These are phyloP conservation scores for Meriones unguiculatus DNA, from an alignment of 2,113 vertebrate genomes.

Conservation along the genomic window DNA sequence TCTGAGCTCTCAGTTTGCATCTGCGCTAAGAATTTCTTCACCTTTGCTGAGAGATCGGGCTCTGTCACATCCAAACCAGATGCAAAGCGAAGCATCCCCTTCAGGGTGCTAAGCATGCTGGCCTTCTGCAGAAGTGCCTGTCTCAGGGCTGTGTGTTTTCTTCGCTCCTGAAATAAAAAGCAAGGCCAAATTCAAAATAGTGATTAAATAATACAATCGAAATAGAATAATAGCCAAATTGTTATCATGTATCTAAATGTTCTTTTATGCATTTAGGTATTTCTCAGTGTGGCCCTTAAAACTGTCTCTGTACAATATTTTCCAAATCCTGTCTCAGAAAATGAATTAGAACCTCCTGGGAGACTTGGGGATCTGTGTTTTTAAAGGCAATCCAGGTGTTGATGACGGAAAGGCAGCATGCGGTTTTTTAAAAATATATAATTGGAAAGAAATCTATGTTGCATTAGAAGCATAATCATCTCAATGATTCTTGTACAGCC, in stretches of 20 bases:
- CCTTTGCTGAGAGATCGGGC: constrained; percentile 37
- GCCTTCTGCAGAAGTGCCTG: not conserved
- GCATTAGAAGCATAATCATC: not conserved
- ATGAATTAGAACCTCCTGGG: not conserved
- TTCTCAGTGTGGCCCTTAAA: not conserved
- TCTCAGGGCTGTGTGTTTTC: not conserved
- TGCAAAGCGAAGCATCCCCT: constrained; percentile 63
- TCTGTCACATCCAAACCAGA: constrained; percentile 63
- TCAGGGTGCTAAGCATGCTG: constrained; percentile 56
- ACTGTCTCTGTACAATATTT: not conserved
- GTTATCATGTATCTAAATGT: not conserved
- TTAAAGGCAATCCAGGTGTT: not conserved
- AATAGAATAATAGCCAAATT: not conserved
- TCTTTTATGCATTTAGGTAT: not conserved
- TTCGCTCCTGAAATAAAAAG: constrained; percentile 64
- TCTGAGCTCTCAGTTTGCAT: constrained; percentile 38
- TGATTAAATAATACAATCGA: not conserved
- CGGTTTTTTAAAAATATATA: not conserved
- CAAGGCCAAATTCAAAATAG: constrained; percentile 29
- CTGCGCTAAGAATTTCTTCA: constrained; percentile 78
- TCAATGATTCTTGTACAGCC: not conserved
- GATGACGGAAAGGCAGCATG: not conserved
- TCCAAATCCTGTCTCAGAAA: not conserved
- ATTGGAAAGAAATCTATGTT: not conserved
- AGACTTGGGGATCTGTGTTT: not conserved